These are phyloP conservation scores for Leptinotarsa undecemlineata DNA, from an alignment of 1,140 invertebrate genomes.

Conservation along the genomic window DNA sequence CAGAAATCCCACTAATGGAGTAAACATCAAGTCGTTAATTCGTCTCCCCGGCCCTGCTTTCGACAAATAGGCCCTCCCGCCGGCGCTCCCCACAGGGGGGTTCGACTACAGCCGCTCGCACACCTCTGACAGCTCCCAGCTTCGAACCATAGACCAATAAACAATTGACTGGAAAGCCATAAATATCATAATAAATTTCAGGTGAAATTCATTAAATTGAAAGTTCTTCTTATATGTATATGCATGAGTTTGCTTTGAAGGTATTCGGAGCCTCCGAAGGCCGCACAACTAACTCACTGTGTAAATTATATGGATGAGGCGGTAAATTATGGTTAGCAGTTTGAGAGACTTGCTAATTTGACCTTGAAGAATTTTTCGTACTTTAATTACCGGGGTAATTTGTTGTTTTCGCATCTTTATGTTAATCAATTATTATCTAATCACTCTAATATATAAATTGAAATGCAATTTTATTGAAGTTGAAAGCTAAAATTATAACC, in stretches of 20 bases:
- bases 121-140: constrained; percentile 44
- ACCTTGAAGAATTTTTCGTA: too few relatives aligned
- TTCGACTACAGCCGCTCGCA: constrained; percentile 39
- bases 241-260: neutral
- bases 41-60: too few relatives aligned
- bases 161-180: constrained; percentile 48
- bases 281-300: neutral
- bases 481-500: too few relatives aligned
- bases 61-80: neutral
- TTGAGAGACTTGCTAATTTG: too few relatives aligned
- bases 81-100: constrained; percentile 20
- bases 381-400: too few relatives aligned
- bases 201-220: constrained; percentile 18
- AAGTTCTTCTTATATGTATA: constrained; percentile 1
- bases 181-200: constrained; percentile 41
- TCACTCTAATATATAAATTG: too few relatives aligned
- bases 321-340: too few relatives aligned
- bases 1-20: too few relatives aligned
- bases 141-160: constrained; percentile 45
- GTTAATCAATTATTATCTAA: too few relatives aligned
- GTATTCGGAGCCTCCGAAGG: neutral
- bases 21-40: too few relatives aligned
- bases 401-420: too few relatives aligned
- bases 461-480: too few relatives aligned
- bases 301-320: neutral